Evolutionary conservation across 1,140 invertebrate species (phyloP), one percentile per base, ranked within the genome.

Genomic region (Schlechtendalia chinensis): DNA sequence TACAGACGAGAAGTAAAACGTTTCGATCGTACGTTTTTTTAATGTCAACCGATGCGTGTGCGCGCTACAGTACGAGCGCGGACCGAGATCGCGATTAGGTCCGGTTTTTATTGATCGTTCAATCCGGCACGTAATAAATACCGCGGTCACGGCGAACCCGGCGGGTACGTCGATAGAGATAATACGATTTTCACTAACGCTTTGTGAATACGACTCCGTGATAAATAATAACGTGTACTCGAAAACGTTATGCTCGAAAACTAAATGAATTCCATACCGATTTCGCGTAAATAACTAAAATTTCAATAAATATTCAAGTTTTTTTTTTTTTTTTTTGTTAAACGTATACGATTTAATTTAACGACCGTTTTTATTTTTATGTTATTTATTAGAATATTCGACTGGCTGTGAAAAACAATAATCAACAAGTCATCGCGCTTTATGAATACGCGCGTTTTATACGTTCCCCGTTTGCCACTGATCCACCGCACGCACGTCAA

Each of bases 51-150:
- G 22, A 67, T 19, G 10, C 29, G 19, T 2, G 29, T 29, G 29
- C 10, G 10, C 39, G 17, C 16, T 45, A 67, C 22, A 16, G 4
- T 19, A 17, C 16, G 2, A 45, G 6, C 22, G 5, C 29, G n/a
- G 8, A 45, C 63, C 3, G 32, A 16, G 32, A 24, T 45, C 45
- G n/a, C 19, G 12, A 45, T 45, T 22, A 45, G 32, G 45, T 67
- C 63, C 63, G 63, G 63, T 67, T 67, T n/a, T n/a, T 67, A 67
- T 67, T 24, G 63, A 67, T 67, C 39, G 32, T 47, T 47, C n/a
- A 45, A 22, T 65, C 61, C n/a, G n/a, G 22, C n/a, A n/a, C 12
- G 63, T 12, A n/a, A 24, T 67, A 67, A 45, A 67, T 67, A 67
- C 45, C 32, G 17, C 27, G 11, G 39, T 45, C 45, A 22, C 45